phyloP scores from a whole-genome alignment of 92 coral and sea anemone genomes.

The Umimayanthus chanpuru region DNA sequence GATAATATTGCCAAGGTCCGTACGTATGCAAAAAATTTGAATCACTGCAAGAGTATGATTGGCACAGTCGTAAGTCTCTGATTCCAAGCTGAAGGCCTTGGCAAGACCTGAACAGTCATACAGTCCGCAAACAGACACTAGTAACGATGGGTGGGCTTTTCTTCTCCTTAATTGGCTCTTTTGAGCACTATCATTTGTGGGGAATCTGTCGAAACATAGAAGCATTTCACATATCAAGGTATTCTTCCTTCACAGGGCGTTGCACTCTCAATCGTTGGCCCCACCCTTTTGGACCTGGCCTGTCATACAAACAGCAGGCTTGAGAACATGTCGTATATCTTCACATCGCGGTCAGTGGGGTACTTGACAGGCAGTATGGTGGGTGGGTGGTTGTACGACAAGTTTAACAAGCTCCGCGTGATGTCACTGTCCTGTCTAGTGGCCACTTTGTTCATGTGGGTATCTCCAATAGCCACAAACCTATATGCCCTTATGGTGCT shows the following conservation, averaged over 20 bases:
- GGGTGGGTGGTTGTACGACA: conserved; percentile 95
- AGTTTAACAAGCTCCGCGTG: conserved; percentile 76
- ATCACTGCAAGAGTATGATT: no score
- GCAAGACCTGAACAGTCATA: no score
- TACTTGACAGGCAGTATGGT: conserved; percentile 82
- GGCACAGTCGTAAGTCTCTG: no score
- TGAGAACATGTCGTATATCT: conserved; percentile 78
- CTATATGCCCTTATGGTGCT: conserved; percentile 67
- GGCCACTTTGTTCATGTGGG: conserved; percentile 69
- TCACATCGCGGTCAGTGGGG: conserved; percentile 90
- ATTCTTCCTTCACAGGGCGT: conserved; percentile 63
- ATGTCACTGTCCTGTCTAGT: conserved; percentile 74
- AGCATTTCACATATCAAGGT: background rate
- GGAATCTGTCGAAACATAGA: background rate
- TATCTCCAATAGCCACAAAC: conserved; percentile 67
- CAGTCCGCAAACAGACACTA: no score
- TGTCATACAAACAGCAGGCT: conserved; percentile 63
- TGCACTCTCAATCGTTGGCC: conserved; percentile 83
- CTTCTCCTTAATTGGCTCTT: no score
- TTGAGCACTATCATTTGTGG: no score
- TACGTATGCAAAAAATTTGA: no score
- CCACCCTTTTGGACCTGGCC: conserved; percentile 79
- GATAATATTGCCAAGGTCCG: no score
- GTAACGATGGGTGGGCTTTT: no score
- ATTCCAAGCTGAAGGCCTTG: no score